Percentiles rank a stretch among this genome's conserved stretches.
Evolutionary conservation across 2,888 invertebrate genomes (phyloP).

Genomic region (Leptinotarsa tumamoca): DNA sequence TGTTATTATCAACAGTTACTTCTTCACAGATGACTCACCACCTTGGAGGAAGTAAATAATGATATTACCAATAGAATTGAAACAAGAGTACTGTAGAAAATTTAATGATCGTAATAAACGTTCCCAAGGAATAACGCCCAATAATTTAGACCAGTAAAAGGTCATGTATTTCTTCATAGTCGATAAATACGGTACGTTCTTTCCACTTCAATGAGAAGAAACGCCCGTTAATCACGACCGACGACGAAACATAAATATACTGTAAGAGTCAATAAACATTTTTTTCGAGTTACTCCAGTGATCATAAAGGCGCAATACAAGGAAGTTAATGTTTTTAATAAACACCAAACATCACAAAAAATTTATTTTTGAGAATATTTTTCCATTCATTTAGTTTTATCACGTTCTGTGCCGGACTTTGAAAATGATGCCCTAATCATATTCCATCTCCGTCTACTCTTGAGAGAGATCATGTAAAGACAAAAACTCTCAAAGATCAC

Average conservation of each 20-base stretch:
- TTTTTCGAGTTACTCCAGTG: background rate
- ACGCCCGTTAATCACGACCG: conserved; percentile 22
- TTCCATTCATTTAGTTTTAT: too few species aligned
- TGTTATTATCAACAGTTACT: background rate
- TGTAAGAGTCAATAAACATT: background rate
- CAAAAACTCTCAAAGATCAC: too few species aligned
- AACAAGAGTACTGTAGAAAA: conserved; percentile 4
- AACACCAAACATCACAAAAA: too few species aligned
- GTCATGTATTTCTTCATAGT: conserved; percentile 19
- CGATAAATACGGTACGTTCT: conserved; percentile 22
- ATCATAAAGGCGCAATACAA: background rate
- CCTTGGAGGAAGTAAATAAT: background rate
- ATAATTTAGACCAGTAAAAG: conserved; percentile 17
- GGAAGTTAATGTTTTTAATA: background rate
- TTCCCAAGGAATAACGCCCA: background rate
- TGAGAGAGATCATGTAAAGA: too few species aligned
- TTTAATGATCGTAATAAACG: background rate
- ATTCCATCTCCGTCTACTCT: too few species aligned
- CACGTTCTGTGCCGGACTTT: too few species aligned
- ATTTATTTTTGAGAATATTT: too few species aligned
- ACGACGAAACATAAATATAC: background rate
- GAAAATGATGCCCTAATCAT: too few species aligned
- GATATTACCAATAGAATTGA: conserved; percentile 3
- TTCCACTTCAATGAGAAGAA: conserved; percentile 19
- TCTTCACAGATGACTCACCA: conserved; percentile 4